Conservation (phyloP, 2,888 invertebrate genomes). For the Leptopilina syphax region DNA sequence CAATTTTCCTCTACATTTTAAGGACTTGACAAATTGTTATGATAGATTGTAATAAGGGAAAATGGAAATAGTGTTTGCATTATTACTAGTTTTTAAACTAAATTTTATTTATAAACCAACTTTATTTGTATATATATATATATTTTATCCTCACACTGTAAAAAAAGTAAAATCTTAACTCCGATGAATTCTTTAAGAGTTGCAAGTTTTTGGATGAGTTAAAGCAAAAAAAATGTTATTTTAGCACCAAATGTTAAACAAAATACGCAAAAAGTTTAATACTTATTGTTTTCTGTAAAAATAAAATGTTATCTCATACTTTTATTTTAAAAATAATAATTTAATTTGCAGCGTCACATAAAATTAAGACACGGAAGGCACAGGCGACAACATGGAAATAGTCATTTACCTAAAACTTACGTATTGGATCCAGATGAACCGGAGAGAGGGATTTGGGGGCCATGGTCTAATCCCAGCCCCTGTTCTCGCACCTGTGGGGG, state of each 20-base stretch:
- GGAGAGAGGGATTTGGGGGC: conserved; percentile 86
- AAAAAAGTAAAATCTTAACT: too few species aligned
- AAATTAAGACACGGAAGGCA: conserved; percentile 80
- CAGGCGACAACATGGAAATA: conserved; percentile 87
- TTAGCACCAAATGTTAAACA: too few species aligned
- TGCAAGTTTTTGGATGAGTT: too few species aligned
- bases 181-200: too few species aligned
- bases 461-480: conserved; percentile 89
- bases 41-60: background rate
- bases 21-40: background rate
- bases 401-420: conserved; percentile 85
- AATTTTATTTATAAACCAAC: too few species aligned
- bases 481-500: conserved; percentile 96
- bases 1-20: background rate
- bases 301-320: too few species aligned
- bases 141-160: too few species aligned
- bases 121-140: too few species aligned
- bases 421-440: conserved; percentile 84
- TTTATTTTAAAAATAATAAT: conserved; percentile 24
- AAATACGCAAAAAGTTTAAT: too few species aligned
- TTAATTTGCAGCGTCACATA: conserved; percentile 79
- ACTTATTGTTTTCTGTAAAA: too few species aligned
- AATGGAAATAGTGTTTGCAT: background rate
- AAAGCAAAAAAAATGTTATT: too few species aligned
- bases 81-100: too few species aligned